Evolutionary conservation across 2,113 vertebrate genomes (phyloP).

Genomic region (Ophthalmolycus amberensis): DNA sequence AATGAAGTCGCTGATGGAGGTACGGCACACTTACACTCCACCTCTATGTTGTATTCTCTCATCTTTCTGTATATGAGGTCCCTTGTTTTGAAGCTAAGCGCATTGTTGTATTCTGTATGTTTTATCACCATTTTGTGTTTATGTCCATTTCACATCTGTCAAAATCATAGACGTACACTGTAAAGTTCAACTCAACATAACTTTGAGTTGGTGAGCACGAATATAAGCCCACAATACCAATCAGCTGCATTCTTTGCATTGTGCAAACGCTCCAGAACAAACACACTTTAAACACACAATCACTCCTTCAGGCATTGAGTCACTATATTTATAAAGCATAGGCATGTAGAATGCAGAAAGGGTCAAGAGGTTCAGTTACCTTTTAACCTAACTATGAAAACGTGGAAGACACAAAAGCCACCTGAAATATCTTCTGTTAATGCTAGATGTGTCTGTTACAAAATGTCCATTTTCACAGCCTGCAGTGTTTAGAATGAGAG

Average conservation of each 20-base stretch:
- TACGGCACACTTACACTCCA: constrained; percentile 59
- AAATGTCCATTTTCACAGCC: background rate
- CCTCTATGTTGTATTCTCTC: background rate
- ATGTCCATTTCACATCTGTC: background rate
- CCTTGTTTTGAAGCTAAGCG: background rate
- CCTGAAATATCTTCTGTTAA: background rate
- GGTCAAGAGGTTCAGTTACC: background rate
- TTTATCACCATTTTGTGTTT: background rate
- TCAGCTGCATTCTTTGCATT: background rate
- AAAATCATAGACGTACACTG: background rate
- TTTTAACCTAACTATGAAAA: background rate
- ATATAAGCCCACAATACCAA: background rate
- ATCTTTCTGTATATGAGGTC: background rate
- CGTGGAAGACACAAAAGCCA: background rate
- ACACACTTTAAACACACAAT: background rate
- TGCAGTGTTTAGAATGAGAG: constrained; percentile 4
- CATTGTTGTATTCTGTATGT: background rate
- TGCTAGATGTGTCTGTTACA: background rate
- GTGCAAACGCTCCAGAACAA: background rate
- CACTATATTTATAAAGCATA: background rate
- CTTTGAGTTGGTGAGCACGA: background rate
- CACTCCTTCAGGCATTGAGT: background rate
- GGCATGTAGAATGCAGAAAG: background rate
- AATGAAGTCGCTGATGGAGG: constrained; percentile 89
- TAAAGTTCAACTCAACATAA: background rate